Base-by-base conservation (phyloP, 2,888 invertebrate species). In the Unio pictorum region DNA sequence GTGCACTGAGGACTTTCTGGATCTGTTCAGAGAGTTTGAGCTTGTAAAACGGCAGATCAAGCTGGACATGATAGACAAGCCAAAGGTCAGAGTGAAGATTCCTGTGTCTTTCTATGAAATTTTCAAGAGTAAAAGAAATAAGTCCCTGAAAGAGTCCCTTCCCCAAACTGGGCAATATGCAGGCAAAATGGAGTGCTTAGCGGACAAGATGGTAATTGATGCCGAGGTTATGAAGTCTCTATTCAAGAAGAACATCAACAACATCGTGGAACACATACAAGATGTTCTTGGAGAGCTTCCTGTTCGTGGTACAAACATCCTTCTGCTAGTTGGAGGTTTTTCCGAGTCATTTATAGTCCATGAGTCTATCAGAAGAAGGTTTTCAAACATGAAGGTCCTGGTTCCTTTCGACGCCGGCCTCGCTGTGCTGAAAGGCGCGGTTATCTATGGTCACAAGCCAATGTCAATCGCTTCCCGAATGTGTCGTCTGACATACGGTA, bases 391-490 rank as follows among this genome's bases (percentile, higher is more conserved):
- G 66, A 68, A 64, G n/a, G 68, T 74, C 4, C 60, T 76, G 1
- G 66, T 74, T 61, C 76, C 76, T 4, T 64, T 72, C 23, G 76
- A 76, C 28, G 74, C 76, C 15, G 76, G 74, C 5, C 66, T 74
- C 1, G 74, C 72, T 7, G 76, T 76, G 7, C 63, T 76, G 15
- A 74, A 74, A 62, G 76, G 76, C 3, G 76, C 76, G 20, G 76
- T 76, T 18, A 74, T 76, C 23, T 76, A 69, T 67, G 76, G 76
- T 26, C 76, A 76, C 55, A 69, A 63, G 17, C 76, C 76, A 18
- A 69, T 70, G 68, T 72, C 70, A 8, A 68, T 76, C 23, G 71
- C 72, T 30, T 69, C 76, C 55, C 71, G 76, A 20, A 69, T 76
- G 26, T 72, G 74, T 54, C 67, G 73, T 64, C 58, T 69, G 34